Evolutionary conservation across 2,797 vertebrate genomes (phyloP).

Genomic region (Pseudochirops cupreus): DNA sequence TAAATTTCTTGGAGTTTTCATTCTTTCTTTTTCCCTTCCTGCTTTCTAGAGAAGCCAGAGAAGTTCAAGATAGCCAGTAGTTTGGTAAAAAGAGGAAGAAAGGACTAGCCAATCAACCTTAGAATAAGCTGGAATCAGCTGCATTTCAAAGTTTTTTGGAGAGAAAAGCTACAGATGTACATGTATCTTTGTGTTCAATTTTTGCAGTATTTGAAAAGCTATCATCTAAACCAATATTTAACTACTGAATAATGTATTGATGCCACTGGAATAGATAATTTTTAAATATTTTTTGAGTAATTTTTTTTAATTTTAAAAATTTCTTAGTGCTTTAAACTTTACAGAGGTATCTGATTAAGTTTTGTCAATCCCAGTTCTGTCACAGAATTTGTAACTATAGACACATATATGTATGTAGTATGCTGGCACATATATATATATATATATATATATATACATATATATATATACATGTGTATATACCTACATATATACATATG

Average conservation of each 20-base stretch:
- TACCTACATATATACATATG: background rate
- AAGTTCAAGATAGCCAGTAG: constrained; percentile 37
- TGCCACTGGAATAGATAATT: background rate
- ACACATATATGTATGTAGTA: background rate
- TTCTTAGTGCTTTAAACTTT: background rate
- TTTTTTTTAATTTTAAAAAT: background rate
- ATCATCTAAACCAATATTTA: constrained; percentile 57
- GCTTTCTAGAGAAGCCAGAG: background rate
- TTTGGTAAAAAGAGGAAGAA: constrained; percentile 39
- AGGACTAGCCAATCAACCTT: background rate
- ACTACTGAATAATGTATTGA: constrained; percentile 54
- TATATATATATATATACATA: fast-evolving
- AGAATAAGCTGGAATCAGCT: constrained; percentile 47
- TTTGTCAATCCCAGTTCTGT: background rate
- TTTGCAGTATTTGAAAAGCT: constrained; percentile 56
- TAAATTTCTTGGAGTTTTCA: background rate
- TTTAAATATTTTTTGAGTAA: background rate
- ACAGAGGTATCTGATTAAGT: background rate
- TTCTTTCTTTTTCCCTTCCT: constrained; percentile 17
- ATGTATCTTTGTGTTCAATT: constrained; percentile 24
- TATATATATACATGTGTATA: background rate
- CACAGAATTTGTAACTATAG: background rate
- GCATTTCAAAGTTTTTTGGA: constrained; percentile 55
- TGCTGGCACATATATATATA: background rate
- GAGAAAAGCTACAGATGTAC: constrained; percentile 48